phyloP scores from a whole-genome alignment of 2,113 vertebrate species.

The Rhinichthys klamathensis region DNA sequence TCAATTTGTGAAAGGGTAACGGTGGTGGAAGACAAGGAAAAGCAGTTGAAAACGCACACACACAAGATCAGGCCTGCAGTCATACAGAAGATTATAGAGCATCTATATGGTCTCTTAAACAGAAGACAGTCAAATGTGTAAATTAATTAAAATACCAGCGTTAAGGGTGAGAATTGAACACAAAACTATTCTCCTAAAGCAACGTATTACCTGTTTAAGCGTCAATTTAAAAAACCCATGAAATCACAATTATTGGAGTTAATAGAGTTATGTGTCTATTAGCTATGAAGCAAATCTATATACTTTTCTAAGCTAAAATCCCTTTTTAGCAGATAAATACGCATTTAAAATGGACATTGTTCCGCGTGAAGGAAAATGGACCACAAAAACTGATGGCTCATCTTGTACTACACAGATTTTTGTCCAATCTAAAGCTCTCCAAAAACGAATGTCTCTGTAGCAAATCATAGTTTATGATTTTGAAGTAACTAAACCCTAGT shows the following conservation, averaged over 20 bases:
- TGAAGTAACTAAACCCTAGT: background rate
- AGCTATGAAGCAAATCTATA: background rate
- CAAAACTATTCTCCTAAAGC: constrained; percentile 10
- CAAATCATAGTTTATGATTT: background rate
- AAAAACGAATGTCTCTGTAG: background rate
- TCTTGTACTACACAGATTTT: background rate
- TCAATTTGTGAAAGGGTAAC: constrained; percentile 79
- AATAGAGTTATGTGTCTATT: background rate
- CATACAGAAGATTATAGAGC: constrained; percentile 22
- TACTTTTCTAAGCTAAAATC: background rate
- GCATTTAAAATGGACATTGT: background rate
- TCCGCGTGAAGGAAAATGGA: background rate
- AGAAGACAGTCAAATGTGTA: background rate
- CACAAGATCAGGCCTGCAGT: constrained; percentile 32
- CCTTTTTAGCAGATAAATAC: background rate
- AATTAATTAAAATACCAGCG: background rate
- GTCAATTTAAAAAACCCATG: background rate
- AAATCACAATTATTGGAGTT: background rate
- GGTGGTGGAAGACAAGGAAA: constrained; percentile 56
- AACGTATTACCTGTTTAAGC: background rate
- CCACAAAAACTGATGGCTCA: background rate
- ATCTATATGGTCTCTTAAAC: constrained; percentile 28
- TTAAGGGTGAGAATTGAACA: background rate
- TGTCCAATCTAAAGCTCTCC: background rate
- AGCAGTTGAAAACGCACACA: constrained; percentile 46